These are phyloP conservation scores for Papilio machaon DNA, from an alignment of 1,140 invertebrate genomes.

Conservation along the genomic window DNA sequence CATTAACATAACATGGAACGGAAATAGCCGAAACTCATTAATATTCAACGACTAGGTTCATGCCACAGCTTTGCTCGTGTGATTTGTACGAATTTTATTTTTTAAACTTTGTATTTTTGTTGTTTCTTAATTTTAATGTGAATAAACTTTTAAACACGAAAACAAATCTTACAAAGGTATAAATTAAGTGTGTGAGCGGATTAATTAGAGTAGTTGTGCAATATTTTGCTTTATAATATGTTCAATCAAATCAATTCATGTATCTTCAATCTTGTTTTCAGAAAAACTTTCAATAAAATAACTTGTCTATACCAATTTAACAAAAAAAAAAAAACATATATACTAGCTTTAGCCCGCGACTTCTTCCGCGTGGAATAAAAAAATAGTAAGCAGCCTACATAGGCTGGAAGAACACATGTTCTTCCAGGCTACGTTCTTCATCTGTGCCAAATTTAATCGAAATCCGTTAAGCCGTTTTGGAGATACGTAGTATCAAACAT, in stretches of 20 bases:
- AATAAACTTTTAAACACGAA: neutral
- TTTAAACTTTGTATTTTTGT: neutral
- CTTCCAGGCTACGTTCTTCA: too few species aligned
- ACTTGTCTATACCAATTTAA: too few species aligned
- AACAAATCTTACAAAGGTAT: neutral
- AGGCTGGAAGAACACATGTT: too few species aligned
- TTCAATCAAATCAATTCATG: too few species aligned
- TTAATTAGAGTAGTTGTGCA: neutral
- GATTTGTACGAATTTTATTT: neutral
- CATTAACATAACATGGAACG: conserved; percentile 34
- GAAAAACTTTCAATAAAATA: neutral
- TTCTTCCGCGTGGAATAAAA: too few species aligned
- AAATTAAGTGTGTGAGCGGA: neutral
- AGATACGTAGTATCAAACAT: too few species aligned
- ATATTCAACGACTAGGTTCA: conserved; percentile 30
- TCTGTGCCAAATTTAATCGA: too few species aligned
- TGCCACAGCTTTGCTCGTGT: conserved; percentile 1
- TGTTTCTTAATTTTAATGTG: neutral
- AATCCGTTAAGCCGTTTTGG: too few species aligned
- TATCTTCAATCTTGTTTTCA: neutral
- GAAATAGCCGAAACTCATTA: conserved; percentile 30
- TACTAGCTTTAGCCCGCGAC: too few species aligned
- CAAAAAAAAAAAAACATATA: too few species aligned
- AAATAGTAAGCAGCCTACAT: too few species aligned
- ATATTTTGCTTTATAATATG: neutral